phyloP scores from a whole-genome alignment of 2,113 vertebrate genomes.

The Gopherus flavomarginatus region DNA sequence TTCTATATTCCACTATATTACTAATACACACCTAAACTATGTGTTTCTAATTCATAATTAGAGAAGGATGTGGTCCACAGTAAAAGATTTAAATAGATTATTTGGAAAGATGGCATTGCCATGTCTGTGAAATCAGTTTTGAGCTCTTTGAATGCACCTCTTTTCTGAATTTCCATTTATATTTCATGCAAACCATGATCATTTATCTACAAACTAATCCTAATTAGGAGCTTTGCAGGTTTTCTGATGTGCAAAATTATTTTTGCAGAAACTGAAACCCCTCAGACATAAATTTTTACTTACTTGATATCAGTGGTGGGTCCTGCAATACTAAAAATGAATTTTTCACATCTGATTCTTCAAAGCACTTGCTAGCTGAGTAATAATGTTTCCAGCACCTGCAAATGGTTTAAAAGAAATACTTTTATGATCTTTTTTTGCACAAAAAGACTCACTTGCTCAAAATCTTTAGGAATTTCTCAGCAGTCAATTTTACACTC shows the following conservation, averaged over 20 bases:
- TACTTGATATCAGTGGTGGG: constrained; percentile 32
- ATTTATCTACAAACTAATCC: constrained; percentile 54
- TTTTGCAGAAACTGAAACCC: constrained; percentile 38
- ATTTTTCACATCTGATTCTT: constrained; percentile 62
- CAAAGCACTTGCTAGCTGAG: constrained; percentile 49
- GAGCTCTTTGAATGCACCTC: constrained; percentile 39
- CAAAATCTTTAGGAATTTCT: constrained; percentile 53
- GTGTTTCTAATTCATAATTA: constrained; percentile 38
- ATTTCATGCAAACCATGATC: constrained; percentile 53
- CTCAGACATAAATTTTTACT: constrained; percentile 22
- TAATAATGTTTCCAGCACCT: constrained; percentile 61
- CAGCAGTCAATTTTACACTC: constrained; percentile 63
- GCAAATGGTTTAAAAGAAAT: constrained; percentile 67
- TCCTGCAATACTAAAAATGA: constrained; percentile 57
- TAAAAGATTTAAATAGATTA: constrained; percentile 59
- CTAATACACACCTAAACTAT: neutral
- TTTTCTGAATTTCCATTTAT: constrained; percentile 41
- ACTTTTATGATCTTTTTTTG: neutral
- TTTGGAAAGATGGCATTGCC: constrained; percentile 40
- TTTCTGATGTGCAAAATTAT: constrained; percentile 50
- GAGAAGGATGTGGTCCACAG: neutral
- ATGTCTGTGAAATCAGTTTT: constrained; percentile 43
- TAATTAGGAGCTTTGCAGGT: constrained; percentile 55
- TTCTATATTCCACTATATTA: neutral
- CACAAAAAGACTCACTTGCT: constrained; percentile 11